These are phyloP conservation scores for Contarinia nasturtii DNA, from an alignment of 1,140 invertebrate species.

Conservation along the genomic window DNA sequence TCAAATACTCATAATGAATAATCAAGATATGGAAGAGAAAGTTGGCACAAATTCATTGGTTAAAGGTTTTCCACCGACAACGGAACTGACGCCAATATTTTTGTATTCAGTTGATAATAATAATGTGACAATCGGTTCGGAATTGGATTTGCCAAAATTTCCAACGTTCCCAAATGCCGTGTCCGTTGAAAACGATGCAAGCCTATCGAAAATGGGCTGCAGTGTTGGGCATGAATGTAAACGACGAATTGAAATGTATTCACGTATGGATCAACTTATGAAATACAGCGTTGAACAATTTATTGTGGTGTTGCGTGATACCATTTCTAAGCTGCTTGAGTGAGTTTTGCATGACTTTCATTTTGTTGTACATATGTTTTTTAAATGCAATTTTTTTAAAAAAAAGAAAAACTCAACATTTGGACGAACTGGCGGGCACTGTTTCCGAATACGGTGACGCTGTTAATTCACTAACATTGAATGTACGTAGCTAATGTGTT, in stretches of 20 bases:
- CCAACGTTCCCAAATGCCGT: constrained; percentile 61
- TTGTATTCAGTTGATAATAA: constrained; percentile 76
- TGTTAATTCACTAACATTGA: constrained; percentile 12
- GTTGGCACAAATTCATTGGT: constrained; percentile 18
- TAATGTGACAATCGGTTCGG: constrained; percentile 45
- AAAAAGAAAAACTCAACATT: constrained; percentile 16
- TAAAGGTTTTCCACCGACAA: constrained; percentile 54
- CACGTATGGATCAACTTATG: constrained; percentile 36
- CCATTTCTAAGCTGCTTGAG: constrained; percentile 27
- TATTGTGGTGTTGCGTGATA: constrained; percentile 32
- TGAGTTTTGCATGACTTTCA: too few species aligned
- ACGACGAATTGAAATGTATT: constrained; percentile 51
- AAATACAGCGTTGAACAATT: constrained; percentile 44
- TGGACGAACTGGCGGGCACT: constrained; percentile 16
- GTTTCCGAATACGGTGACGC: constrained; percentile 19
- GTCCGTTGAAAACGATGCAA: constrained; percentile 75
- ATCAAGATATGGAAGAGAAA: constrained; percentile 20
- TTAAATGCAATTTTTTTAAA: neutral
- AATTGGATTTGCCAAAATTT: constrained; percentile 58
- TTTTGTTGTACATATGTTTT: too few species aligned
- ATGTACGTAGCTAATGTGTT: neutral
- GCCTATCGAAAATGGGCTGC: constrained; percentile 71
- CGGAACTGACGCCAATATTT: constrained; percentile 50
- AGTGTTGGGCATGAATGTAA: constrained; percentile 72
- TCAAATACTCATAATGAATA: constrained; percentile 55